Base-by-base conservation (phyloP, 2,113 vertebrate genomes). In the Dasypus novemcinctus region DNA sequence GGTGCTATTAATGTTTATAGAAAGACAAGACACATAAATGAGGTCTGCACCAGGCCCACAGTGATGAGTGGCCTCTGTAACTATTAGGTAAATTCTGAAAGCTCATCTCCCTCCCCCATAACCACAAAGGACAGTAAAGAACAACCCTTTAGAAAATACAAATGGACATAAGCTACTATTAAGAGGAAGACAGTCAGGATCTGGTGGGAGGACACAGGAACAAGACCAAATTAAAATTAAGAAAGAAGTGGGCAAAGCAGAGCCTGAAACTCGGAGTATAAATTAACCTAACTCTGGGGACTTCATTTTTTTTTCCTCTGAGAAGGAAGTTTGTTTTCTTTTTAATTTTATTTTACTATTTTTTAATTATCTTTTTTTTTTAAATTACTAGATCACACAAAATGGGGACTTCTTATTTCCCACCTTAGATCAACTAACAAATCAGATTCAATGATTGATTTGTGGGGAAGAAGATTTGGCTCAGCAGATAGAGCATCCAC, bases 401-500 rank as follows among this genome's bases (percentile, higher is more conserved):
- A n/a, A n/a, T 14, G 17, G 52, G 52, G 52, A 57, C 18, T 57
- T 57, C 15, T 57, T 57, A 57, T 25, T 11, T 63, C 49, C 71
- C 14, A 41, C 59, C 68, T 94, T 69, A 64, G 76, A 52, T 87
- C 88, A 71, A 83, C 57, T 86, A 33, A 91, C 69, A 87, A 81
- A 90, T 80, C 81, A 75, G 69, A 84, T 21, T 29, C 41, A 25
- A 38, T 7, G 61, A 36, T 7, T 29, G 63, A 81, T 57, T 54
- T 57, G 63, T 33, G n/a, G n/a, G n/a, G n/a, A n/a, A n/a, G n/a
- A n/a, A n/a, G n/a, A n/a, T n/a, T n/a, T n/a, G n/a, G n/a, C n/a
- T n/a, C n/a, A n/a, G n/a, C n/a, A n/a, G n/a, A n/a, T n/a, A n/a
- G n/a, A n/a, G n/a, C n/a, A n/a, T n/a, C n/a, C n/a, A n/a, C n/a